A percentile compares a stretch with the other conserved stretches of the same genome.
phyloP scores from a whole-genome alignment of 1,140 invertebrate genomes.

The Lerema accius region DNA sequence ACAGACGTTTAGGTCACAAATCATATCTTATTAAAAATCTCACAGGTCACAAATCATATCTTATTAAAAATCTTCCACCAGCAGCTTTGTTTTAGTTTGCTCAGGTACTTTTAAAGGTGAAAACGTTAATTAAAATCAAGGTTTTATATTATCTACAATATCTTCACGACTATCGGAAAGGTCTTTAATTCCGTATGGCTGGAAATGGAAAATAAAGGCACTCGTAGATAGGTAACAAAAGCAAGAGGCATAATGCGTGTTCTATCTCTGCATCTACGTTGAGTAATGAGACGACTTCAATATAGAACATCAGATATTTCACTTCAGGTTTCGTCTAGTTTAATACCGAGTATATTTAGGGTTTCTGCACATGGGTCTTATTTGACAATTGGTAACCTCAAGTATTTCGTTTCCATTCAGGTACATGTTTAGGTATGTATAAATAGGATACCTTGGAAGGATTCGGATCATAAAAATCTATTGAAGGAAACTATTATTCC shows the following conservation, averaged over 20 bases:
- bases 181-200: slow-evolving; percentile 43
- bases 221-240: slow-evolving; percentile 51
- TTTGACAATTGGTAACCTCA: no score
- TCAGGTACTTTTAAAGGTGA: neutral
- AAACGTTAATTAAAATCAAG: slow-evolving; percentile 29
- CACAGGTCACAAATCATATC: neutral
- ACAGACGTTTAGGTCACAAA: neutral
- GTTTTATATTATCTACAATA: slow-evolving; percentile 17
- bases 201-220: slow-evolving; percentile 43
- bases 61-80: neutral
- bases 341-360: no score
- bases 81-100: no score
- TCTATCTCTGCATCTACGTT: slow-evolving; percentile 59
- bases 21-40: neutral
- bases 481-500: no score
- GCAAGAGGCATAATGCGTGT: slow-evolving; percentile 58
- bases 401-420: no score
- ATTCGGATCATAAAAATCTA: no score
- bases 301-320: slow-evolving; percentile 43
- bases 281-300: slow-evolving; percentile 64
- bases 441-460: no score
- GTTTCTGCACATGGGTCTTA: slow-evolving; percentile 5
- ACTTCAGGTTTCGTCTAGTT: slow-evolving; percentile 13
- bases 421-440: no score
- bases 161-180: slow-evolving; percentile 17